Base-by-base conservation (phyloP, 2,797 vertebrate species). In the Anas bernieri region DNA sequence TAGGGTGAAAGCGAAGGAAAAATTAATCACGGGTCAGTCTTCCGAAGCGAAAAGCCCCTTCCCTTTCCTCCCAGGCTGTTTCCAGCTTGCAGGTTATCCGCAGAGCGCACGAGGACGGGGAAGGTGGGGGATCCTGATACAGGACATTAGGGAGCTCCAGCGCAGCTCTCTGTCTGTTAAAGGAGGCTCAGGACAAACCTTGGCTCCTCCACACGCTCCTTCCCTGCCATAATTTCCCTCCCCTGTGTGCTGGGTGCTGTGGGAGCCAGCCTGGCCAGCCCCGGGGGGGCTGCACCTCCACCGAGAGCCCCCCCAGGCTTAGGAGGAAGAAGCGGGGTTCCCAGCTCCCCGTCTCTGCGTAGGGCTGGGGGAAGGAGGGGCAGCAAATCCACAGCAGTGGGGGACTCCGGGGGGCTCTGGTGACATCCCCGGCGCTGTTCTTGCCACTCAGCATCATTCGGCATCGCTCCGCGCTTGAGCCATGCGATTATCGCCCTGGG, bases 61-160 rank as follows among this genome's bases (percentile, higher is more conserved):
- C 83, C 62, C 73, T 72, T 83, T 83, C n/a, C 80, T 41, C 75
- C 63, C 67, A 23, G 56, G 8, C 43, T 9, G 43, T 56, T 91
- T 48, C 63, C 63, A 86, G 54, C 0, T 0, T 48, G 80, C 43
- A 2, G 2, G 54, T 78, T 85, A 79, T 58, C 75, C 56, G 58
- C 88, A 83, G 77, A 62, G 46, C 77, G 59, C 82, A 52, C 59
- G 82, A 89, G 82, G 91, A 64, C 0, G 9, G 61, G 69, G 88
- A 61, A 79, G 73, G 59, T 52, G 88, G 83, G 76, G 84, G 62
- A 90, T 95, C 94, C 95, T 94, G 96, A 97, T 96, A 95, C 93
- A 96, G 93, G 95, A 96, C 17, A 91, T 67, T 64, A 75, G 74
- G 95, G 72, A 86, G 86, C 78, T 88, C 85, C 83, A 88, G 76